A percentile compares a stretch with the other conserved stretches of the same genome.
Evolutionary conservation across 1,140 invertebrate genomes (phyloP).

Genomic region (Conus betulinus): DNA sequence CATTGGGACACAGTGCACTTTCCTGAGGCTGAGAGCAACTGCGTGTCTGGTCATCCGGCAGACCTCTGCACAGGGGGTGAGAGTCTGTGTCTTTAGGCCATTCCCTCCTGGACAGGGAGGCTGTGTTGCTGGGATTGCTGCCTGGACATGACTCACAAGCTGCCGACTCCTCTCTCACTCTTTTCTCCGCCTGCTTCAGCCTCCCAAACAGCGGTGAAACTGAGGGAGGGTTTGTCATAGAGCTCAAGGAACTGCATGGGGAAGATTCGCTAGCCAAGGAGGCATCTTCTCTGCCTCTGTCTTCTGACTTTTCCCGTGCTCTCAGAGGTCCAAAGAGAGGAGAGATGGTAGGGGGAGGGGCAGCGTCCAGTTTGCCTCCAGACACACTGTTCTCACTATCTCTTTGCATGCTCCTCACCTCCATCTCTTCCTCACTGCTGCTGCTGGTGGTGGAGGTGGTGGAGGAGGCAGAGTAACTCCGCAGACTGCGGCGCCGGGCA

Average conservation of each 20-base stretch:
- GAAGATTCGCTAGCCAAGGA: neutral
- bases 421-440: slow-evolving; percentile 22
- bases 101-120: neutral
- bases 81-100: too few species aligned
- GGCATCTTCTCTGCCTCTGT: neutral
- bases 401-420: neutral
- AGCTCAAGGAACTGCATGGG: neutral
- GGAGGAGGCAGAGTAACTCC: neutral
- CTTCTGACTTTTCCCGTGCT: neutral
- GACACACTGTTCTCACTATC: neutral
- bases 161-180: neutral
- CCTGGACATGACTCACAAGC: neutral
- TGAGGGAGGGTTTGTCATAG: neutral
- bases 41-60: too few species aligned
- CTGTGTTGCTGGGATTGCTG: neutral
- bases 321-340: neutral
- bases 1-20: neutral
- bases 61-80: too few species aligned
- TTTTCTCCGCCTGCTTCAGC: neutral
- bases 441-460: slow-evolving; percentile 9
- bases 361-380: neutral
- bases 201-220: slow-evolving; percentile 5
- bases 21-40: too few species aligned
- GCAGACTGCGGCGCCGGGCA: neutral
- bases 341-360: neutral